These are phyloP conservation scores for Himalopsyche tibetana DNA, from an alignment of 2,888 invertebrate genomes.

Conservation along the genomic window DNA sequence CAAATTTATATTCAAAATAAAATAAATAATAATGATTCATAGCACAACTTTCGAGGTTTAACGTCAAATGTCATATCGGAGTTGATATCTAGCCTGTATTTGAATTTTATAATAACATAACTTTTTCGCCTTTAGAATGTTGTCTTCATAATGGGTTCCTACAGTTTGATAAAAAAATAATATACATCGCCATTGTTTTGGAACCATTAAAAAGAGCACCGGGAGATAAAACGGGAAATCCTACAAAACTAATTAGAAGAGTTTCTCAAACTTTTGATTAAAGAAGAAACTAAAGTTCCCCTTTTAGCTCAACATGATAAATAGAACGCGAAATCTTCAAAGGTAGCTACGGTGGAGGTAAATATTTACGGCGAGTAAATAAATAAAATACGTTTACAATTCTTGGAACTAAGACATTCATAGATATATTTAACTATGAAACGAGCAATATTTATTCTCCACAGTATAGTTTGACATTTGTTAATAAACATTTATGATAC, in stretches of 20 bases:
- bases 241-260: slow-evolving; percentile 34
- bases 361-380: not conserved
- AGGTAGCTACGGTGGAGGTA: not conserved
- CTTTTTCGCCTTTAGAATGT: not conserved
- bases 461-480: too few species aligned
- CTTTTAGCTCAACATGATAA: slow-evolving; percentile 1
- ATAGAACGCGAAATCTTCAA: not conserved
- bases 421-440: too few species aligned
- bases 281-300: slow-evolving; percentile 26
- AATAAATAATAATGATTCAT: too few species aligned
- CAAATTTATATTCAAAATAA: too few species aligned
- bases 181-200: not conserved
- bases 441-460: too few species aligned
- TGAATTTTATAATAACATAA: too few species aligned
- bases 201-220: not conserved
- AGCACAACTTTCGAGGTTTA: too few species aligned
- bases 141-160: not conserved
- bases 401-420: too few species aligned
- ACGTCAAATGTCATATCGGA: too few species aligned
- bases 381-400: not conserved
- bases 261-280: slow-evolving; percentile 34
- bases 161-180: not conserved
- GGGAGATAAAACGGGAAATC: slow-evolving; percentile 6
- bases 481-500: too few species aligned
- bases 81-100: too few species aligned